These are phyloP conservation scores for Heliothis peltigera DNA, from an alignment of 2,888 invertebrate genomes.

Conservation along the genomic window DNA sequence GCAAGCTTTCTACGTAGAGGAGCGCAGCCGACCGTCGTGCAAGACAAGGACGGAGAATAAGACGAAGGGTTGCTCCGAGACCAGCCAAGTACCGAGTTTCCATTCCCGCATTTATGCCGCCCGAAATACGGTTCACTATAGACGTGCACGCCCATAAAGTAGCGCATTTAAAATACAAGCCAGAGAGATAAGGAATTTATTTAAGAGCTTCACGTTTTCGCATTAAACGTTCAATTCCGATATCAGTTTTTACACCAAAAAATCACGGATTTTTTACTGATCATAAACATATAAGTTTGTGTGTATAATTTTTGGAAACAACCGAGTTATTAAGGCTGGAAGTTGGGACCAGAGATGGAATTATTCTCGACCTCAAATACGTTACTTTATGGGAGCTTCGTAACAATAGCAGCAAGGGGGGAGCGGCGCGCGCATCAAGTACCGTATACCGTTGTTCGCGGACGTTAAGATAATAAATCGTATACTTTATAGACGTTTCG, in stretches of 20 bases:
- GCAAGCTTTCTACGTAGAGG: conserved; percentile 77
- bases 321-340: conserved; percentile 71
- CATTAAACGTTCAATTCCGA: conserved; percentile 30
- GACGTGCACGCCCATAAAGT: conserved; percentile 86
- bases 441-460: conserved; percentile 77
- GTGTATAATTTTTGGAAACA: conserved; percentile 17
- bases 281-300: conserved; percentile 65
- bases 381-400: conserved; percentile 85
- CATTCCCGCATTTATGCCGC: conserved; percentile 62
- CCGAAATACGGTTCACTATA: conserved; percentile 81
- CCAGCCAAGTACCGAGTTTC: conserved; percentile 84
- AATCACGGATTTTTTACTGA: conserved; percentile 78
- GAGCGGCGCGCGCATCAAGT: conserved; percentile 85
- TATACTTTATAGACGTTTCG: conserved; percentile 86
- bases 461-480: conserved; percentile 81
- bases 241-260: conserved; percentile 74
- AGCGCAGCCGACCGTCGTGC: conserved; percentile 87
- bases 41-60: conserved; percentile 90
- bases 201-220: conserved; percentile 68
- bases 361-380: conserved; percentile 77
- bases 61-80: conserved; percentile 91
- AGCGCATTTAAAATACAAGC: conserved; percentile 87
- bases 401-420: conserved; percentile 90
- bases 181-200: conserved; percentile 90
- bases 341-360: conserved; percentile 85